phyloP scores from a whole-genome alignment of 2,797 vertebrate genomes.

The Rhinatrema bivittatum region DNA sequence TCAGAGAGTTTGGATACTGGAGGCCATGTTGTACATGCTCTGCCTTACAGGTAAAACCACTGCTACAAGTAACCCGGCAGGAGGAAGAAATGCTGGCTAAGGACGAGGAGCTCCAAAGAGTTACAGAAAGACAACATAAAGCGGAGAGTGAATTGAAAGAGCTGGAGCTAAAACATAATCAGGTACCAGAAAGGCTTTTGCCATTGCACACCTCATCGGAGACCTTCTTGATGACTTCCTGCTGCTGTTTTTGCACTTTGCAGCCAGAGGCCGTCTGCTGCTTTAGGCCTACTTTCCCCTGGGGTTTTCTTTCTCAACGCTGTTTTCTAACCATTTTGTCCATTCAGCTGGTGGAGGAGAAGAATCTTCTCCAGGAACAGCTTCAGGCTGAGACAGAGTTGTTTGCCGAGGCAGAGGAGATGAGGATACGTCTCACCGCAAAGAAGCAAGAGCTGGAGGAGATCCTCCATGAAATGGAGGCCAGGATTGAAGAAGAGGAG shows the following conservation, averaged over 20 bases:
- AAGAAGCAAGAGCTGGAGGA: conserved; percentile 96
- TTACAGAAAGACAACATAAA: conserved; percentile 75
- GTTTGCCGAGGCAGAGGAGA: conserved; percentile 90
- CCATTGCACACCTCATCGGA: too few relatives aligned
- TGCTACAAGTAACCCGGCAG: conserved; percentile 92
- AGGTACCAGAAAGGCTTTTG: too few relatives aligned
- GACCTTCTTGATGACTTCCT: accelerated
- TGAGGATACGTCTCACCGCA: conserved; percentile 80
- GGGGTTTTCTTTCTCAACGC: not conserved
- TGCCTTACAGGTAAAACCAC: conserved; percentile 83
- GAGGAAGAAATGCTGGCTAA: conserved; percentile 94
- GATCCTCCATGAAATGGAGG: conserved; percentile 94
- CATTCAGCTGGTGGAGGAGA: conserved; percentile 76
- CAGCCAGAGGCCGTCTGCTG: not conserved
- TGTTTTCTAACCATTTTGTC: not conserved
- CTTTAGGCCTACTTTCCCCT: accelerated
- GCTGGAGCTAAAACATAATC: conserved; percentile 72
- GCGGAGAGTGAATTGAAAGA: conserved; percentile 80
- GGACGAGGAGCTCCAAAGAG: conserved; percentile 79
- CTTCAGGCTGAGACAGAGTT: conserved; percentile 93
- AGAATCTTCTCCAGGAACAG: conserved; percentile 82
- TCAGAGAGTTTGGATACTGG: too few relatives aligned
- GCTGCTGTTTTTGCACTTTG: not conserved
- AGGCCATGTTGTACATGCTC: too few relatives aligned
- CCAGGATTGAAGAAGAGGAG: conserved; percentile 89